Base-by-base conservation (phyloP, 2,113 vertebrate genomes). In the Ardeotis arabs region DNA sequence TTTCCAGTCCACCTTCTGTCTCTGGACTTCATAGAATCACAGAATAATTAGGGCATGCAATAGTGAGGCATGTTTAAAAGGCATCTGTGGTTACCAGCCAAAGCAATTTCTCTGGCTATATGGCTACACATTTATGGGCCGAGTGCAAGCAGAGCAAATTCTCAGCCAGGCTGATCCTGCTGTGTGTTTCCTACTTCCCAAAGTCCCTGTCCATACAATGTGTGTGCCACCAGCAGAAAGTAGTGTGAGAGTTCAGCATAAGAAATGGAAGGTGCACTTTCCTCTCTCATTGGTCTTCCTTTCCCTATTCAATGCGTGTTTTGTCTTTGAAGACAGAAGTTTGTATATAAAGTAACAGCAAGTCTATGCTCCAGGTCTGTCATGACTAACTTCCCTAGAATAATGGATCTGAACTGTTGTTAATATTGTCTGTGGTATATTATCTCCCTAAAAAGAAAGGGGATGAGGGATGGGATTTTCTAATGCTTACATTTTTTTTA, bases 271-370 rank as follows among this genome's bases (percentile, higher is more conserved):
- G 17, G 7, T 74, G 52, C 10, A 9, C 28, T 70, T 66, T 37
- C 16, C n/a, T 52, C n/a, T 33, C n/a, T 74, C 3, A 1, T 7
- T 41, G 35, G 11, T 63, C 44, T 58, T 60, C 13, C 5, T 84
- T 62, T 77, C 35, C 63, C 29, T 58, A 2, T 69, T 45, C 68
- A 52, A 10, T 18, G 13, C 0, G 0, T 45, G 28, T 24, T 81
- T 87, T 55, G 33, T 24, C 64, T 74, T 84, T 22, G 37, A 70
- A 87, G 45, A 77, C 69, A 39, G 10, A 69, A 74, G 55, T 70
- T 58, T 58, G 4, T 27, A 6, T 9, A 4, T 29, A 6, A 68
- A 68, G n/a, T 24, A 68, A 35, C 41, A 87, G 47, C 33, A 56
- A 53, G 23, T 19, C 14, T 90, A 7, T n/a, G 17, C 9, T 68